Evolutionary conservation across 2,888 invertebrate genomes (phyloP).

Genomic region (Pogonocherus hispidulus): DNA sequence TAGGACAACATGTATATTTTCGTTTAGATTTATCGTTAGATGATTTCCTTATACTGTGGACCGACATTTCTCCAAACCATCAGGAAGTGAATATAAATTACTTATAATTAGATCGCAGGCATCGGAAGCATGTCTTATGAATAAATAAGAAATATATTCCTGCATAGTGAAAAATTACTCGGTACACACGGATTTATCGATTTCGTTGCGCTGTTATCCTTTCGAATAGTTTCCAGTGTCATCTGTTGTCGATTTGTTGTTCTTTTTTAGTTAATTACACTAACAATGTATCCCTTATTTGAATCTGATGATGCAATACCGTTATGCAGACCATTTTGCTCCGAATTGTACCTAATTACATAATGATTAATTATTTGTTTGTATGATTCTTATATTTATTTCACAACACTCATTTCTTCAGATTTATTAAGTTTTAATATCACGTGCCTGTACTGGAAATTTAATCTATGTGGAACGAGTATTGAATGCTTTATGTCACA

Average conservation of each 20-base stretch:
- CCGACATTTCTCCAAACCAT: not conserved
- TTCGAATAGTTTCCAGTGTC: not conserved
- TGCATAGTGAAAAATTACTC: slow-evolving; percentile 11
- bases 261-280: not conserved
- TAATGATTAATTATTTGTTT: too few species aligned
- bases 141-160: not conserved
- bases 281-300: not conserved
- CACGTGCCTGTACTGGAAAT: too few species aligned
- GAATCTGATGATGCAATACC: not conserved
- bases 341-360: too few species aligned
- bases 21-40: too few species aligned
- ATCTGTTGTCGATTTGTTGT: not conserved
- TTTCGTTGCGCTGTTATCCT: slow-evolving; percentile 6
- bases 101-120: not conserved
- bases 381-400: too few species aligned
- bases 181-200: slow-evolving; percentile 12
- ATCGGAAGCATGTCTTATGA: not conserved
- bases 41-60: too few species aligned
- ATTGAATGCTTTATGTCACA: too few species aligned
- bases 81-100: not conserved
- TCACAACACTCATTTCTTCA: too few species aligned
- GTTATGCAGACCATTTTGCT: too few species aligned
- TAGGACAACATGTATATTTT: too few species aligned
- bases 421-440: too few species aligned
- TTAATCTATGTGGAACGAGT: too few species aligned